These are phyloP conservation scores for Telmatochromis bifrenatus DNA, from an alignment of 2,113 vertebrate genomes.

Conservation along the genomic window DNA sequence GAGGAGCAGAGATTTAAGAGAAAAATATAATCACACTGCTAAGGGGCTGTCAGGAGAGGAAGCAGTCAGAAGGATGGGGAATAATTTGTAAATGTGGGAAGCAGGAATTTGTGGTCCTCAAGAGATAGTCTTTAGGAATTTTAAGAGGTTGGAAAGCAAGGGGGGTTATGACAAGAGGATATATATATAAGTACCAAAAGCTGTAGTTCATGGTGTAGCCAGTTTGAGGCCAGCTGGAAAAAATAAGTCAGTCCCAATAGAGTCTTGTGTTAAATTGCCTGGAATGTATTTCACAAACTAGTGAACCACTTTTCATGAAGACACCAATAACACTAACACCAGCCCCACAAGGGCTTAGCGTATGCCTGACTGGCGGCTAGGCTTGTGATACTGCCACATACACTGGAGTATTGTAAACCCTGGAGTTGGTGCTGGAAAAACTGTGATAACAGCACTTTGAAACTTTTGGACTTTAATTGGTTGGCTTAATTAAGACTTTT, in stretches of 20 bases:
- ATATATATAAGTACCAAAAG: neutral
- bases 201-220: neutral
- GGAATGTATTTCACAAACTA: neutral
- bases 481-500: neutral
- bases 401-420: neutral
- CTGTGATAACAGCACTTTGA: neutral
- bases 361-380: fast-evolving
- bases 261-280: neutral
- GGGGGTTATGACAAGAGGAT: neutral
- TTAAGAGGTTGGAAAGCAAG: neutral
- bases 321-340: neutral
- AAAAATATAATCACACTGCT: neutral
- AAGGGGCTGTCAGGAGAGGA: neutral
- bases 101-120: neutral
- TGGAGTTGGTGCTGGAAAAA: neutral
- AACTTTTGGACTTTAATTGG: neutral
- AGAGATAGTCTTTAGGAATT: neutral
- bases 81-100: neutral
- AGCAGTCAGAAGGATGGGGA: neutral
- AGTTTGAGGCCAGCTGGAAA: neutral
- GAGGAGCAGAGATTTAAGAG: neutral
- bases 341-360: fast-evolving
- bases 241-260: neutral
- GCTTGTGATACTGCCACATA: neutral
- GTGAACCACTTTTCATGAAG: neutral